These are phyloP conservation scores for Globicephala melas DNA, from an alignment of 2,113 vertebrate genomes.

Conservation along the genomic window DNA sequence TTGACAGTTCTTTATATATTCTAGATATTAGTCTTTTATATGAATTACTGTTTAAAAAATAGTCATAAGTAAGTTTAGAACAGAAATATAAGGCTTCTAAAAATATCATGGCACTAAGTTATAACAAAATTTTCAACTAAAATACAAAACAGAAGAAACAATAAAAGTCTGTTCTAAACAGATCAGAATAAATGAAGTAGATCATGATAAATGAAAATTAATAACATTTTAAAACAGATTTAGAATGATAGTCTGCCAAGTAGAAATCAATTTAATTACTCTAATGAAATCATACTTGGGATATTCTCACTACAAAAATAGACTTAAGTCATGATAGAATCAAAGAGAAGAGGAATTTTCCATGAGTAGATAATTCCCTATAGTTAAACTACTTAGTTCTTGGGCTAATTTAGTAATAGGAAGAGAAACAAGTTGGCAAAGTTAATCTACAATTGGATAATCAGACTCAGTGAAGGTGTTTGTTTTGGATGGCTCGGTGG, in stretches of 20 bases:
- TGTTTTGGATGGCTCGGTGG: not conserved
- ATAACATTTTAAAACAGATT: not conserved
- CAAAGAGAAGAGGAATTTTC: not conserved
- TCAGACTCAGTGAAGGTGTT: not conserved
- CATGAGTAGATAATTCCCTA: not conserved
- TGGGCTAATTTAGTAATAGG: not conserved
- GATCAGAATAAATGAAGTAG: not conserved
- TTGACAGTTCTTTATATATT: not conserved
- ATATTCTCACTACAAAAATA: not conserved
- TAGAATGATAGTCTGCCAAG: not conserved
- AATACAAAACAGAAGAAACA: not conserved
- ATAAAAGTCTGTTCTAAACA: not conserved
- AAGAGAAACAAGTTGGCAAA: not conserved
- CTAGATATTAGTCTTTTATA: not conserved
- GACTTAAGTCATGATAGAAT: not conserved
- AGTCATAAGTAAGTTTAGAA: not conserved
- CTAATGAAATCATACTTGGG: not conserved
- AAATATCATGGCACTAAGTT: conserved; percentile 8
- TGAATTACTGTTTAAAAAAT: not conserved
- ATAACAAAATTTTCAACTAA: conserved; percentile 33
- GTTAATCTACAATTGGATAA: not conserved
- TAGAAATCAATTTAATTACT: conserved; percentile 27
- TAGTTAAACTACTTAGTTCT: conserved; percentile 14
- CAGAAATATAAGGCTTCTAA: not conserved
- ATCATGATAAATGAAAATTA: conserved; percentile 14